Percentiles rank a stretch among this genome's conserved stretches.
Evolutionary conservation across 2,888 invertebrate genomes (phyloP).

Genomic region (Drosophila peninsularis): DNA sequence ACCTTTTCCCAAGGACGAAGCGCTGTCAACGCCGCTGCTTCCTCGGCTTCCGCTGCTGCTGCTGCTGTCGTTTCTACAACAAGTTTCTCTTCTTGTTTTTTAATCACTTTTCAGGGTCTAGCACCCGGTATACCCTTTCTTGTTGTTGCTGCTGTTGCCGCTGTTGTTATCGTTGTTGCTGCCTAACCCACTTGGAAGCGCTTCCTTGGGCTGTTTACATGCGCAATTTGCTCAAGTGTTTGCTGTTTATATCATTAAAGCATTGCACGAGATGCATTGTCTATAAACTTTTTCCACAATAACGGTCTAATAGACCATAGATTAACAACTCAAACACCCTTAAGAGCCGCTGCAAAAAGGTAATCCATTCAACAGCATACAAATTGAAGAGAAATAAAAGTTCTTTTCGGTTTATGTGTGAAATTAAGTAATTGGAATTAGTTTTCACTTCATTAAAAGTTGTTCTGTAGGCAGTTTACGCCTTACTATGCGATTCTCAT

Average conservation of each 20-base stretch:
- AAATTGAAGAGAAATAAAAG: conserved; percentile 2
- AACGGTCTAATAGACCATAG: conserved; percentile 23
- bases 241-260: conserved; percentile 75
- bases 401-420: background rate
- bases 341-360: background rate
- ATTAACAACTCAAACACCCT: conserved; percentile 31
- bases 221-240: conserved; percentile 81
- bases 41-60: conserved; percentile 22
- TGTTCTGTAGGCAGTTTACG: too few species aligned
- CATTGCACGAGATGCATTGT: conserved; percentile 46
- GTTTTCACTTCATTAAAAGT: background rate
- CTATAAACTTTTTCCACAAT: conserved; percentile 38
- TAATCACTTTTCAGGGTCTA: conserved; percentile 81
- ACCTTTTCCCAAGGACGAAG: conserved; percentile 59
- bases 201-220: conserved; percentile 70
- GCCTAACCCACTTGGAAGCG: conserved; percentile 47
- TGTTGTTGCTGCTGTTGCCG: conserved; percentile 6
- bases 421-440: conserved; percentile 3
- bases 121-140: conserved; percentile 41
- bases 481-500: too few species aligned
- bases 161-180: conserved; percentile 20
- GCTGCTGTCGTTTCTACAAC: conserved; percentile 58
- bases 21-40: conserved; percentile 47
- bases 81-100: conserved; percentile 66
- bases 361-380: conserved; percentile 13